phyloP scores from a whole-genome alignment of 2,113 vertebrate species.

The Chaenogobius annularis region DNA sequence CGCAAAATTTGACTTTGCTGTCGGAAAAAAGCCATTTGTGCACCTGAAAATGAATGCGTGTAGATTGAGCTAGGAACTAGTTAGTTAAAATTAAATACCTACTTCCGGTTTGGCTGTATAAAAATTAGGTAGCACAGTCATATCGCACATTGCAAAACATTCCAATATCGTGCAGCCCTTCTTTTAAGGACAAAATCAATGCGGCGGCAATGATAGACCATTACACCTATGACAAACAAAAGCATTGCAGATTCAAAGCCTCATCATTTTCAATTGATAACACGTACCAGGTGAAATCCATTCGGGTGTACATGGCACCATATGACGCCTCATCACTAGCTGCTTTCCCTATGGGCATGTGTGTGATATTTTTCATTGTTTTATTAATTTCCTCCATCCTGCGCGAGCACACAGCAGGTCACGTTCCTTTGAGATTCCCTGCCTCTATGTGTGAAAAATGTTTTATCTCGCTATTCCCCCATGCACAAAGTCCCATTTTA shows the following conservation, averaged over 20 bases:
- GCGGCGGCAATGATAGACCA: too few relatives aligned
- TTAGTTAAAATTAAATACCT: too few relatives aligned
- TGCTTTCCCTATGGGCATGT: slow-evolving; percentile 33
- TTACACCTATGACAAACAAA: too few relatives aligned
- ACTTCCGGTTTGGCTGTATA: too few relatives aligned
- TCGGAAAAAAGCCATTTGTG: too few relatives aligned
- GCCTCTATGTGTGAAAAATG: slow-evolving; percentile 10
- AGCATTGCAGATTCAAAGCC: background rate
- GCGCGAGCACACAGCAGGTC: slow-evolving; percentile 23
- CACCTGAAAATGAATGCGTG: too few relatives aligned
- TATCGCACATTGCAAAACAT: too few relatives aligned
- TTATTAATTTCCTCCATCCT: slow-evolving; percentile 38
- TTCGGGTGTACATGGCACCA: slow-evolving; percentile 32
- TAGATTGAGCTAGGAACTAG: too few relatives aligned
- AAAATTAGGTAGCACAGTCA: too few relatives aligned
- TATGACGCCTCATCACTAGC: slow-evolving; percentile 30
- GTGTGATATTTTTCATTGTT: slow-evolving; percentile 34
- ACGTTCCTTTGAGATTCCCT: slow-evolving; percentile 19
- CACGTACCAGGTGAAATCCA: slow-evolving; percentile 26
- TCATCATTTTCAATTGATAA: slow-evolving; percentile 45
- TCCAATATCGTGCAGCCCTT: too few relatives aligned
- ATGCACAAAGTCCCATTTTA: slow-evolving; percentile 26
- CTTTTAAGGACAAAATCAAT: too few relatives aligned
- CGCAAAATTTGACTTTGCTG: too few relatives aligned
- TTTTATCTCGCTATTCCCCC: slow-evolving; percentile 36